phyloP scores from a whole-genome alignment of 2,113 vertebrate species.

The Cottus gobio region DNA sequence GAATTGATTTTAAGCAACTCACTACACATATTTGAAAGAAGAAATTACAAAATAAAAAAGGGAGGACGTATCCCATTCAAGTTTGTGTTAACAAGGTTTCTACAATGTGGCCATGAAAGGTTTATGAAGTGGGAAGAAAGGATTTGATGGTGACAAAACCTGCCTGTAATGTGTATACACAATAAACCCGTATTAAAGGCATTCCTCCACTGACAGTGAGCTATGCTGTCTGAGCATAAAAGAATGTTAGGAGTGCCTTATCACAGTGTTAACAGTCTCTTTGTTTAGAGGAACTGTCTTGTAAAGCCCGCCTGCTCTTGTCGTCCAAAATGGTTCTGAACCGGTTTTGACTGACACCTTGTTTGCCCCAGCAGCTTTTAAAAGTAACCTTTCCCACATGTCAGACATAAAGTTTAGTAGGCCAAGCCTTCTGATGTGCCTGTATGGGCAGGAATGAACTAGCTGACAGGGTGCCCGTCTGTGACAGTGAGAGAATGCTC shows the following conservation, averaged over 20 bases:
- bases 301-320: conserved; percentile 44
- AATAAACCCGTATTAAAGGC: conserved; percentile 5
- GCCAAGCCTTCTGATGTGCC: conserved; percentile 51
- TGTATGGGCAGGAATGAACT: conserved; percentile 54
- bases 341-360: conserved; percentile 68
- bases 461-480: conserved; percentile 41
- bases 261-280: conserved; percentile 64
- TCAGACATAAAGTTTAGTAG: conserved; percentile 52
- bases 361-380: conserved; percentile 72
- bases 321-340: conserved; percentile 55
- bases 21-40: not conserved
- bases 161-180: not conserved
- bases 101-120: not conserved
- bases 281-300: conserved; percentile 59
- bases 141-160: not conserved
- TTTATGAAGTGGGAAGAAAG: not conserved
- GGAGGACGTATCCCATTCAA: not conserved
- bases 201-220: conserved; percentile 36
- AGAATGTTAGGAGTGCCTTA: conserved; percentile 56
- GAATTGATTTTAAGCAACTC: too few species aligned
- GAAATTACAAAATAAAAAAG: not conserved
- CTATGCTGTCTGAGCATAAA: conserved; percentile 22
- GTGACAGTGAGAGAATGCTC: conserved; percentile 22
- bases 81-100: not conserved
- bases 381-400: conserved; percentile 64